Evolutionary conservation across 2,113 vertebrate genomes (phyloP).

Genomic region (Oreochromis aureus): DNA sequence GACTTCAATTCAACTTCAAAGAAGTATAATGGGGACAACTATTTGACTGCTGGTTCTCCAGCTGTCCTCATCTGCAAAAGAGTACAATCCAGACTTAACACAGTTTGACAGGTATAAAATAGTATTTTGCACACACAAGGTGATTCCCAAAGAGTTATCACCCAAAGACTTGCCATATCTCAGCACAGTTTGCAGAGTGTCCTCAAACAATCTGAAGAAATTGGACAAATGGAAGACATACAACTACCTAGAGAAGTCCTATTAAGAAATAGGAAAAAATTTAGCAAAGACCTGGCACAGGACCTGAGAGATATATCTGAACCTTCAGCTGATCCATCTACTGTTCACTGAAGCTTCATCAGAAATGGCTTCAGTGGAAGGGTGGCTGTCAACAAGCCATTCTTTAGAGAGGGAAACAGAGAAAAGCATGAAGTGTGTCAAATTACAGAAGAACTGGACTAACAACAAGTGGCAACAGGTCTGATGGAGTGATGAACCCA

Average conservation of each 20-base stretch:
- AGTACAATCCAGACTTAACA: not conserved
- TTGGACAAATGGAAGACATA: not conserved
- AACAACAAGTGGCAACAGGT: not conserved
- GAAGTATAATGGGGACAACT: not conserved
- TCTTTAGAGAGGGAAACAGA: not conserved
- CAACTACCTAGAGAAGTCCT: not conserved
- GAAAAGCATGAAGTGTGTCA: not conserved
- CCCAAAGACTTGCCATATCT: not conserved
- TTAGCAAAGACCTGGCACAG: not conserved
- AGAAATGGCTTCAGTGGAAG: not conserved
- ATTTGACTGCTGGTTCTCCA: not conserved
- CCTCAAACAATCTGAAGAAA: not conserved
- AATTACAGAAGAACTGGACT: not conserved
- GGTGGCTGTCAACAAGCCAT: not conserved
- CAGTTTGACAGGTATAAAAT: not conserved
- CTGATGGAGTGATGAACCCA: not conserved
- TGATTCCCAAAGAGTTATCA: not conserved
- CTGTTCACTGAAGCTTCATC: not conserved
- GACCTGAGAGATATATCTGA: not conserved
- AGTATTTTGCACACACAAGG: not conserved
- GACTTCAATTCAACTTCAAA: not conserved
- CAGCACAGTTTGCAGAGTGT: not conserved
- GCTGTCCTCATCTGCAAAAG: not conserved
- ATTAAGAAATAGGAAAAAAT: not conserved
- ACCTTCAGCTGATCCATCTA: not conserved